Conservation (phyloP, 1,140 invertebrate genomes). For the Aphaenogaster rudis region DNA sequence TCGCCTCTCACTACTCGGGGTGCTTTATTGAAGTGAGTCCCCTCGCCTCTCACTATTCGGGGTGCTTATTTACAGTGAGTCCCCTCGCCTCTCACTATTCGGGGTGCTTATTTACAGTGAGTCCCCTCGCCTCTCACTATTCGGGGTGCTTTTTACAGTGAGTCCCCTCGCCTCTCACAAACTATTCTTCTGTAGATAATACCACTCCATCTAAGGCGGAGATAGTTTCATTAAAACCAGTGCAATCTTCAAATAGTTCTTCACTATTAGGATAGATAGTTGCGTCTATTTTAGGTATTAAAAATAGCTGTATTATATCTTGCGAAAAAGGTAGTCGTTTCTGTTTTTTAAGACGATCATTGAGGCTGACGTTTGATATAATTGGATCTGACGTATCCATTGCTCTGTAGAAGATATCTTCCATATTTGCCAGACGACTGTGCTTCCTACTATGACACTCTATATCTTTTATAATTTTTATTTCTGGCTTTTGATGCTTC, state of each 20-base stretch:
- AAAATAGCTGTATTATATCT: background rate
- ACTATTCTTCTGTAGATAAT: background rate
- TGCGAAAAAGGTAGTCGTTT: background rate
- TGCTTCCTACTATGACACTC: background rate
- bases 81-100: no score
- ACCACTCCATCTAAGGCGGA: background rate
- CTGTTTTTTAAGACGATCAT: background rate
- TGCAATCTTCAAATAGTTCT: conserved; percentile 10
- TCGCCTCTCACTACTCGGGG: no score
- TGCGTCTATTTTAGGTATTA: conserved; percentile 10
- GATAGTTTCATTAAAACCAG: conserved; percentile 16
- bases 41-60: no score
- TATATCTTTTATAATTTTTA: background rate
- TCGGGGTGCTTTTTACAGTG: background rate
- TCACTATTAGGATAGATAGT: background rate
- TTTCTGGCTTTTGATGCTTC: background rate
- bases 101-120: no score
- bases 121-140: no score
- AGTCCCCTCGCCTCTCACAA: background rate
- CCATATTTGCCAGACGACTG: background rate
- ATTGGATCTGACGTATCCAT: conserved; percentile 8
- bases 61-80: no score
- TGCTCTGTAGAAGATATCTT: background rate
- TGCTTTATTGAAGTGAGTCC: no score
- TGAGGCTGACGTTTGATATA: background rate